Evolutionary conservation across 2,113 vertebrate genomes (phyloP), one percentile per base, ranked within the genome.

Genomic region (Atrichornis clamosus): DNA sequence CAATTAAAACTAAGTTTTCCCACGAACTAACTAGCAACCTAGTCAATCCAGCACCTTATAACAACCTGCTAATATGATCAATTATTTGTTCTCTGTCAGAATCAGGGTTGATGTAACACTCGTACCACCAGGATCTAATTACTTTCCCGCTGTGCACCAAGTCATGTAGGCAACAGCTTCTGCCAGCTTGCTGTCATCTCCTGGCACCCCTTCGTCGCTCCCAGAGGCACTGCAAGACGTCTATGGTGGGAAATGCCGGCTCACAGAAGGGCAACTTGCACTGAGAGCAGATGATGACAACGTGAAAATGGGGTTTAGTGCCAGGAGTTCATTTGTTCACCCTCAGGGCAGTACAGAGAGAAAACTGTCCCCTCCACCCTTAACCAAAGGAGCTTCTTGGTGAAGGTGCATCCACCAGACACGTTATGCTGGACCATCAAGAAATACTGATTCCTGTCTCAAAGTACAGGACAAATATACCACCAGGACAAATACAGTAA

Each of bases 341-440:
- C 7, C 49, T 59, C 0, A 0, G 23, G 16, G 19, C 37, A 84
- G 42, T 20, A 65, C 0, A 2, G 53, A 79, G 19, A 69, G 55
- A 90, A 88, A 85, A 62, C 11, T 19, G 9, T 33, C 50, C 86
- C 75, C 18, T 68, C 37, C 23, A 88, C 4, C 32, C 30, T 58
- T 39, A 64, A 75, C 6, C 60, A 24, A 90, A 62, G 12, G 15
- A 67, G 11, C 18, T 86, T 28, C 50, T 39, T 52, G n/a, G 32
- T 47, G 49, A 87, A 86, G 30, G 11, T 69, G 10, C 20, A 67
- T 62, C 42, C 78, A 26, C 27, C 26, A 69, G 72, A 20, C n/a
- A 64, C 26, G 9, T 13, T 60, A 55, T 30, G 46, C 55, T 70
- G 46, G 30, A 55, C 24, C 41, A 8, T 3, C 24, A 84, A 50